Conservation (phyloP, 2,797 vertebrate genomes). For the Myioborus melanocephalus region DNA sequence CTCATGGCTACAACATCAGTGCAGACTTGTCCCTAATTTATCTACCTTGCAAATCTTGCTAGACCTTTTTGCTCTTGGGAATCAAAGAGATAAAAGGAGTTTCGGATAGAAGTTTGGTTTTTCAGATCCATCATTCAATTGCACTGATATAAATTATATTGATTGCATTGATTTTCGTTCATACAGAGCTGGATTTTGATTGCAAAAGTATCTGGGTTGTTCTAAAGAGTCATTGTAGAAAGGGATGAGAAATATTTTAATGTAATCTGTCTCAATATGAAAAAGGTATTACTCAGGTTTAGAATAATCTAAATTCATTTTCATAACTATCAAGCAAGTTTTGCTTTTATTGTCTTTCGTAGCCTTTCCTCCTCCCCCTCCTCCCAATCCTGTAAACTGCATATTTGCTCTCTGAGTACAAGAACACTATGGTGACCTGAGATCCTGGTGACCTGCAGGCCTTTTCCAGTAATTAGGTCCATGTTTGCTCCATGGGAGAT, state of each 20-base stretch:
- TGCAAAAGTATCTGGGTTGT: not conserved
- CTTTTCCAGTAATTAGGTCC: conserved; percentile 21
- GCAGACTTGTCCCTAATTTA: not conserved
- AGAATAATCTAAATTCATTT: not conserved
- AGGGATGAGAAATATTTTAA: not conserved
- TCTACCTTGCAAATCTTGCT: not conserved
- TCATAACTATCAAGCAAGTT: not conserved
- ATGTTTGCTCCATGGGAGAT: not conserved
- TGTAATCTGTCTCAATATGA: not conserved
- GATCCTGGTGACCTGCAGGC: not conserved
- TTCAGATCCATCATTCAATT: not conserved
- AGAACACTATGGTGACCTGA: not conserved
- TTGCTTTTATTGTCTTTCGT: not conserved
- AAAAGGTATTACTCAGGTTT: not conserved
- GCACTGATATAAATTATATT: not conserved
- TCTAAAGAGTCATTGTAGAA: not conserved
- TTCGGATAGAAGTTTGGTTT: not conserved
- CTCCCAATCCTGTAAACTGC: not conserved
- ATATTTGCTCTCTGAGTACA: not conserved
- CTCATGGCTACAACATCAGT: not conserved
- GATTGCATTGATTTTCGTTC: not conserved
- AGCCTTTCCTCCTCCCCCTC: not conserved
- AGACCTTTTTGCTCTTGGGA: not conserved
- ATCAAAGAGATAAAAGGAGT: not conserved
- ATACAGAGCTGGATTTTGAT: not conserved